Evolutionary conservation across 2,888 invertebrate species (phyloP).

Genomic region (Leistus spinibarbis): DNA sequence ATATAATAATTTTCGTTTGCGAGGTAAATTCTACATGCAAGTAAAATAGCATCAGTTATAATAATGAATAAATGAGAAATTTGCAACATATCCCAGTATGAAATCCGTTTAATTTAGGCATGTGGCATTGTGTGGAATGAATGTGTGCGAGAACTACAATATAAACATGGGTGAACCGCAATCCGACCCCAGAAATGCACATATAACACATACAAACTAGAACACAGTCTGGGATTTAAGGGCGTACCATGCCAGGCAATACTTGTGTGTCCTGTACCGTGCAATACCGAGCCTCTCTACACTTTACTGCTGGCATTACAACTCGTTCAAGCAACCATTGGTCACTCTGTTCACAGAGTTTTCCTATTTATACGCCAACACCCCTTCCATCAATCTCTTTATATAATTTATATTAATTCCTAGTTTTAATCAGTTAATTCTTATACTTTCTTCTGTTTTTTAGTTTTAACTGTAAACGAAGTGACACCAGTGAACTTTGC

Average conservation of each 20-base stretch:
- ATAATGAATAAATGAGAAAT: neutral
- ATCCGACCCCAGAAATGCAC: constrained; percentile 8
- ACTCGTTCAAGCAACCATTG: neutral
- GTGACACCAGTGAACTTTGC: no score
- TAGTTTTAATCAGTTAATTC: no score
- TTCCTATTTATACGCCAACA: no score
- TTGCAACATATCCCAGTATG: neutral
- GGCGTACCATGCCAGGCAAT: no score
- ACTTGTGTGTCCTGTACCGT: neutral
- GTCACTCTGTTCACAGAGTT: no score
- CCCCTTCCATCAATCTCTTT: no score
- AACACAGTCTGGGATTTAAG: neutral
- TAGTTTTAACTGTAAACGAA: no score
- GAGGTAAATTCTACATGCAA: no score
- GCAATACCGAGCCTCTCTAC: neutral
- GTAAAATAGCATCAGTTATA: neutral
- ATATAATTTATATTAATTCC: no score
- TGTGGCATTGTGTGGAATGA: neutral
- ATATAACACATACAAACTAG: constrained; percentile 2
- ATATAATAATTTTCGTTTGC: no score
- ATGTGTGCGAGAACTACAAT: neutral
- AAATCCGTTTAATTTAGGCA: neutral
- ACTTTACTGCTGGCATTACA: neutral
- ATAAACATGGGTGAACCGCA: constrained; percentile 1
- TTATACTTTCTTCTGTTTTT: no score